Conservation (phyloP, 2,888 invertebrate species). For the Eristalinus aeneus region DNA sequence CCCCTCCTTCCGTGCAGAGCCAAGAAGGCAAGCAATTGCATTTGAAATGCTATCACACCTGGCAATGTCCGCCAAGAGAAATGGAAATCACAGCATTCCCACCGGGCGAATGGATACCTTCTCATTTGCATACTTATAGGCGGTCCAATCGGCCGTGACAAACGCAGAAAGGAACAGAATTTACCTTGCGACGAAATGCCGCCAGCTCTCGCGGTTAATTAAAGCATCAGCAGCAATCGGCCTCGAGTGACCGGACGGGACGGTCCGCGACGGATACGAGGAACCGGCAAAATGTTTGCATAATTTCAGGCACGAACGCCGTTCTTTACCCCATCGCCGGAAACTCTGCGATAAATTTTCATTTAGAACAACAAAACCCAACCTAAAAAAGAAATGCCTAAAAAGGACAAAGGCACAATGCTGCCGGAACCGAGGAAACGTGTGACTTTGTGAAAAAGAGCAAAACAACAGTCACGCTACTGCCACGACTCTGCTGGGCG, state of each 20-base stretch:
- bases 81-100: background rate
- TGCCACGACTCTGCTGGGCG: background rate
- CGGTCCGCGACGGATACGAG: background rate
- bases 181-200: background rate
- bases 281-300: constrained; percentile 45
- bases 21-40: background rate
- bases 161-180: background rate
- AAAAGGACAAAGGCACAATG: background rate
- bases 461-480: constrained; percentile 27
- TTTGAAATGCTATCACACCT: constrained; percentile 32
- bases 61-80: background rate
- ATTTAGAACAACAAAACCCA: constrained; percentile 33
- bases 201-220: constrained; percentile 26
- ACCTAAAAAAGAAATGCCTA: background rate
- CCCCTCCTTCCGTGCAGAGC: background rate
- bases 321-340: background rate
- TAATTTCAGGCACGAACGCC: constrained; percentile 54
- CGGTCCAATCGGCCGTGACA: constrained; percentile 30
- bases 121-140: constrained; percentile 62
- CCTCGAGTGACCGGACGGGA: background rate
- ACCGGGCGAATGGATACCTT: background rate
- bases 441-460: constrained; percentile 30
- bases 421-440: background rate
- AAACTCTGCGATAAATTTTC: constrained; percentile 49
- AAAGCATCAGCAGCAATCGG: constrained; percentile 14